Evolutionary conservation across 2,797 vertebrate genomes (phyloP).

Genomic region (Pagetopsis macropterus): DNA sequence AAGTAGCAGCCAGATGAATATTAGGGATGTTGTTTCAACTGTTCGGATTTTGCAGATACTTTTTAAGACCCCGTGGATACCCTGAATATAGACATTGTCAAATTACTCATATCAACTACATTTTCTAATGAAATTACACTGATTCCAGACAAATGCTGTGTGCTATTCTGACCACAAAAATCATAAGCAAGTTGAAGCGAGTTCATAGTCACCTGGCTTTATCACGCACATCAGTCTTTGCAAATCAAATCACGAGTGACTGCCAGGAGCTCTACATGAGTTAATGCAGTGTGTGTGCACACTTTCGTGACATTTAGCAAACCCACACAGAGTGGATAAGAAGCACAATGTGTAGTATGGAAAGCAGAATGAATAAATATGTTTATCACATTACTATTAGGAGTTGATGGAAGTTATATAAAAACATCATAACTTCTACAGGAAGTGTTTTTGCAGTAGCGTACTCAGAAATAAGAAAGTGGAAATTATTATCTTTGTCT

Average conservation of each 20-base stretch:
- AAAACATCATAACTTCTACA: conserved; percentile 1
- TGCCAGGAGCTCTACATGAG: not conserved
- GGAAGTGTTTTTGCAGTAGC: not conserved
- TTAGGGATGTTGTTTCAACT: too few species aligned
- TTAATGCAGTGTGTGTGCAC: not conserved
- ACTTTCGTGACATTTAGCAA: conserved; percentile 10
- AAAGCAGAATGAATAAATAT: not conserved
- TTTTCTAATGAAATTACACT: not conserved
- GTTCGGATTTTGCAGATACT: too few species aligned
- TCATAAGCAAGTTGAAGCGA: not conserved
- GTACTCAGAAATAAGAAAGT: not conserved
- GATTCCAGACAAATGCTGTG: not conserved
- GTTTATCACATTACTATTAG: not conserved
- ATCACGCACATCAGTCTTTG: conserved; percentile 3
- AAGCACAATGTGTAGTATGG: too few species aligned
- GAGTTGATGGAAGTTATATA: not conserved
- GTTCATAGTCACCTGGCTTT: not conserved
- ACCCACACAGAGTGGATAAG: not conserved
- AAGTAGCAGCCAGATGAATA: too few species aligned
- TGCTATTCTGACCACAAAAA: not conserved
- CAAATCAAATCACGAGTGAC: conserved; percentile 17
- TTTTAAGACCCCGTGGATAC: too few species aligned
- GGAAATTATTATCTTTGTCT: not conserved
- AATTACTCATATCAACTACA: not conserved
- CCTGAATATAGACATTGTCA: not conserved